phyloP scores from a whole-genome alignment of 2,888 invertebrate species.

The Drosophila ezoana region DNA sequence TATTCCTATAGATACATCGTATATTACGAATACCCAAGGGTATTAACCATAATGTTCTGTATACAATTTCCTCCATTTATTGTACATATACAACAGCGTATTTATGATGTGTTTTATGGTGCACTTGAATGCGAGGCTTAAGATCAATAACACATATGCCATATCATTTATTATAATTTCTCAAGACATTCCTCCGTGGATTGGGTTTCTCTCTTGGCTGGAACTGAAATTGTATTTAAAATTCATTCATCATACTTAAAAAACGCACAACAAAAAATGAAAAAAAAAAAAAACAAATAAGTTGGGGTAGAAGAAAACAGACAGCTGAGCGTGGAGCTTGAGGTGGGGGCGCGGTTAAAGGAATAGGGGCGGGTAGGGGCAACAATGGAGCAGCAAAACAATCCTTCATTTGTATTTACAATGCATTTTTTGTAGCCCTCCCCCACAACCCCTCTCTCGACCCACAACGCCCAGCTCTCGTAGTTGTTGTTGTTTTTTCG shows the following conservation, averaged over 20 bases:
- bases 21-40: no score
- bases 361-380: constrained; percentile 4
- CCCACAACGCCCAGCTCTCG: neutral
- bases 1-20: no score
- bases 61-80: no score
- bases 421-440: constrained; percentile 35
- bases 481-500: constrained; percentile 25
- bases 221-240: constrained; percentile 70
- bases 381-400: constrained; percentile 42
- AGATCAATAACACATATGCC: constrained; percentile 36
- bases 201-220: constrained; percentile 1
- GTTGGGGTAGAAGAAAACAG: constrained; percentile 18
- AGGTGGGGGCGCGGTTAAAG: neutral
- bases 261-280: constrained; percentile 21
- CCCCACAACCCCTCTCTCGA: no score
- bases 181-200: constrained; percentile 35
- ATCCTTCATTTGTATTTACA: constrained; percentile 73
- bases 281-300: neutral
- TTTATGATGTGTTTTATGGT: constrained; percentile 3
- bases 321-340: constrained; percentile 1
- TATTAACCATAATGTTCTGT: no score
- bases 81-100: no score
- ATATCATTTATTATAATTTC: constrained; percentile 52
- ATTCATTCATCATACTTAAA: constrained; percentile 78
- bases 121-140: constrained; percentile 2